phyloP scores from a whole-genome alignment of 2,797 vertebrate species.

The Arctocebus calabarensis region DNA sequence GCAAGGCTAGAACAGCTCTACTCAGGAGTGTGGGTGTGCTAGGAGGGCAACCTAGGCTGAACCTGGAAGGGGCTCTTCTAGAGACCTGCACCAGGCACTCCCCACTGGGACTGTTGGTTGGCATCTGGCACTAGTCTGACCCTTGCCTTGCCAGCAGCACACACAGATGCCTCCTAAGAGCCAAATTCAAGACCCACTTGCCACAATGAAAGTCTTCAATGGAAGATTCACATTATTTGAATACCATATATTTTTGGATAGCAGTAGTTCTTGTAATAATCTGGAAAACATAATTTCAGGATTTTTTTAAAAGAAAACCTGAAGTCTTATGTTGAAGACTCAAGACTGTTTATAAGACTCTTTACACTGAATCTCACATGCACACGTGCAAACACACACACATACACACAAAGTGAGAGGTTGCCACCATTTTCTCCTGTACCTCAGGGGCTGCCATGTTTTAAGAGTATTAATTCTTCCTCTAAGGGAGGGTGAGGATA shows the following conservation, averaged over 20 bases:
- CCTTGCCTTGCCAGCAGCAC: background rate
- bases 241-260: background rate
- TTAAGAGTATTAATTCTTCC: background rate
- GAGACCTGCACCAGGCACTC: background rate
- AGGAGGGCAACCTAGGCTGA: background rate
- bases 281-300: slow-evolving; percentile 13
- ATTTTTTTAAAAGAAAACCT: slow-evolving; percentile 18
- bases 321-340: background rate
- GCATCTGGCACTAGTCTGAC: background rate
- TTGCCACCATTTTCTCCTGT: background rate
- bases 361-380: background rate
- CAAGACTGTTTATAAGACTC: background rate
- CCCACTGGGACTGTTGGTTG: fast-evolving
- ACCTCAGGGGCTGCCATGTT: background rate
- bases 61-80: background rate
- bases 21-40: background rate
- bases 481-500: background rate
- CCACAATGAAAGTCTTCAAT: background rate
- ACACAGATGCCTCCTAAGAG: background rate
- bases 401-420: background rate
- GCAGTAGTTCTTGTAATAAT: slow-evolving; percentile 24
- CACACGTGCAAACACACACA: no score
- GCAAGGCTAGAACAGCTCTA: background rate
- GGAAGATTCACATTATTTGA: background rate
- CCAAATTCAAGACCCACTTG: background rate